Evolutionary conservation across 2,113 vertebrate species (phyloP).

Genomic region (Corythornis vintsioides): DNA sequence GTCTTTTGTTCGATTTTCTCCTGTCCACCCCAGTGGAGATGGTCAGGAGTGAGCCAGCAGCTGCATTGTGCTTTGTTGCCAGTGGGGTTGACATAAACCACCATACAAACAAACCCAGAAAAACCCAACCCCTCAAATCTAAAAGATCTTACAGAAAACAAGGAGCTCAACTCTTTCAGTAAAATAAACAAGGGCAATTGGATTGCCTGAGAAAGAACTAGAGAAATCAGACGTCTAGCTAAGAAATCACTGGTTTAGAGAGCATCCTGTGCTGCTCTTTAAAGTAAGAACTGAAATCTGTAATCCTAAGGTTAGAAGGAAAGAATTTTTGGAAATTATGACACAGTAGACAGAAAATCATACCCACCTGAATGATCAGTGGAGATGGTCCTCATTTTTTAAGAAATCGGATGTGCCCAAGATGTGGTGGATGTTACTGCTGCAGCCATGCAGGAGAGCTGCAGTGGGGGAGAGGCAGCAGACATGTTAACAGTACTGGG

Average conservation of each 20-base stretch:
- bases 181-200: background rate
- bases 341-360: background rate
- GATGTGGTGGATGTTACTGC: background rate
- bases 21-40: background rate
- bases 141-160: background rate
- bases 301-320: background rate
- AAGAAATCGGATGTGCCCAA: background rate
- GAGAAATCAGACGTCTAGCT: background rate
- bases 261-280: background rate
- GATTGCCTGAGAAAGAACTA: background rate
- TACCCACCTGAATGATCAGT: background rate
- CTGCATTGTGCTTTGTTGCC: background rate
- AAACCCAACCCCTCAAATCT: accelerated
- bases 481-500: accelerated
- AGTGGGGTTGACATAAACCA: background rate
- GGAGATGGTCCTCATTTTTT: background rate
- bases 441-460: background rate
- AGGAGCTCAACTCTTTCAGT: background rate
- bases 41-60: background rate
- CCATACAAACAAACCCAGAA: background rate
- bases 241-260: background rate
- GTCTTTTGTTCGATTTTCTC: background rate
- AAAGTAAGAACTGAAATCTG: background rate
- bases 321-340: background rate
- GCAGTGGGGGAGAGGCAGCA: background rate